Evolutionary conservation across 2,797 vertebrate genomes (phyloP).

Genomic region (Clamator glandarius): DNA sequence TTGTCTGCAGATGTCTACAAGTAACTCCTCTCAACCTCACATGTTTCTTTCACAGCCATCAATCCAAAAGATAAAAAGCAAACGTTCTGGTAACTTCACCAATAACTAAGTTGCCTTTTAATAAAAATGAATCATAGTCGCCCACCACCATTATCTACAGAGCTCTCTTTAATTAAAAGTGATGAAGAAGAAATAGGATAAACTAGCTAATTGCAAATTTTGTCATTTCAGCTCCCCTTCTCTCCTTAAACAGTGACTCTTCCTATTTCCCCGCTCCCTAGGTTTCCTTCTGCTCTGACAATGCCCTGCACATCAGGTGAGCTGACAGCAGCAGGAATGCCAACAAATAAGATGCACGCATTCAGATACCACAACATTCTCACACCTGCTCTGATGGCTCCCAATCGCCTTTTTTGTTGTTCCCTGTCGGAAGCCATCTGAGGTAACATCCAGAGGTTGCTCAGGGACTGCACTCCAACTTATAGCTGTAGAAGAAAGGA

Average conservation of each 20-base stretch:
- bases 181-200: neutral
- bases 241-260: neutral
- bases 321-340: neutral
- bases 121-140: neutral
- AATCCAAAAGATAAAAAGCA: neutral
- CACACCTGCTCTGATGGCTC: constrained; percentile 86
- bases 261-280: neutral
- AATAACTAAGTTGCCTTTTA: neutral
- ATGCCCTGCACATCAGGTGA: neutral
- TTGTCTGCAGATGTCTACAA: neutral
- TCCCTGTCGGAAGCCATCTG: constrained; percentile 93
- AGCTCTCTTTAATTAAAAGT: neutral
- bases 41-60: neutral
- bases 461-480: constrained; percentile 91
- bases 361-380: neutral
- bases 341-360: neutral
- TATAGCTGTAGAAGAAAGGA: constrained; percentile 81
- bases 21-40: neutral
- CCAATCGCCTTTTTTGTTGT: constrained; percentile 86
- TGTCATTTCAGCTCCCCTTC: neutral
- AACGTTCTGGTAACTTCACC: neutral
- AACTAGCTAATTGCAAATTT: neutral
- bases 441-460: constrained; percentile 91
- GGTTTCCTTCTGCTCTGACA: neutral
- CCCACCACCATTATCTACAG: neutral